A percentile compares a stretch with the other conserved stretches of the same genome.
These are phyloP conservation scores for Dermochelys coriacea DNA, from an alignment of 2,797 vertebrate species.

Conservation along the genomic window DNA sequence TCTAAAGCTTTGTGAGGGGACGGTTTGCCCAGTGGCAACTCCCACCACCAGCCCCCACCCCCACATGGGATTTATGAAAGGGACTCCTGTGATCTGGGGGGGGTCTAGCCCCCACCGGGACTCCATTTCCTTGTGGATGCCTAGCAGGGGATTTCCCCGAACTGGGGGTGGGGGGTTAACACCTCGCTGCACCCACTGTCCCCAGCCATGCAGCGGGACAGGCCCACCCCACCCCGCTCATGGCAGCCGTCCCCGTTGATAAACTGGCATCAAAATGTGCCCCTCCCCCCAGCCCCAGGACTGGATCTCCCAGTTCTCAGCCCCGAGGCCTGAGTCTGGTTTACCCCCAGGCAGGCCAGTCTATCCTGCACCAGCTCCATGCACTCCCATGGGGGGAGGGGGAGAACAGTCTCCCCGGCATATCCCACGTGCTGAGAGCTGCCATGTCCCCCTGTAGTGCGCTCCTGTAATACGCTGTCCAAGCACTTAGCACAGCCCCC, in stretches of 20 bases:
- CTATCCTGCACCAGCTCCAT: rapidly evolving
- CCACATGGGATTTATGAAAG: not conserved
- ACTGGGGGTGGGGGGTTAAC: too few species aligned
- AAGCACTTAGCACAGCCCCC: not conserved
- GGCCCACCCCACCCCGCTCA: too few species aligned
- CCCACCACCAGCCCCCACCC: not conserved
- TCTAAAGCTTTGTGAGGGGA: not conserved
- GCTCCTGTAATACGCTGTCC: not conserved
- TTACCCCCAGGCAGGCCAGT: not conserved
- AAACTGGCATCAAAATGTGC: not conserved
- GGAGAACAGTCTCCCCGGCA: too few species aligned
- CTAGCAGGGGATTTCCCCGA: not conserved
- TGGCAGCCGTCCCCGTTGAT: too few species aligned
- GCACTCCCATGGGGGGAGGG: too few species aligned
- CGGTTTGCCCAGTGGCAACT: not conserved
- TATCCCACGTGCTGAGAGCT: not conserved
- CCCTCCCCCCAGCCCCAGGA: not conserved
- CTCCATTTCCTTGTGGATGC: not conserved
- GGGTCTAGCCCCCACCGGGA: not conserved
- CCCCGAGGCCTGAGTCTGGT: not conserved
- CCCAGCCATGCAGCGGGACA: too few species aligned
- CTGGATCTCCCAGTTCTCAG: not conserved
- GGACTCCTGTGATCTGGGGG: not conserved
- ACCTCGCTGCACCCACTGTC: too few species aligned
- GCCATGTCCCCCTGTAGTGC: not conserved